Percentiles rank a stretch among this genome's conserved stretches.
phyloP scores from a whole-genome alignment of 1,140 invertebrate species.

The Marisa cornuarietis region DNA sequence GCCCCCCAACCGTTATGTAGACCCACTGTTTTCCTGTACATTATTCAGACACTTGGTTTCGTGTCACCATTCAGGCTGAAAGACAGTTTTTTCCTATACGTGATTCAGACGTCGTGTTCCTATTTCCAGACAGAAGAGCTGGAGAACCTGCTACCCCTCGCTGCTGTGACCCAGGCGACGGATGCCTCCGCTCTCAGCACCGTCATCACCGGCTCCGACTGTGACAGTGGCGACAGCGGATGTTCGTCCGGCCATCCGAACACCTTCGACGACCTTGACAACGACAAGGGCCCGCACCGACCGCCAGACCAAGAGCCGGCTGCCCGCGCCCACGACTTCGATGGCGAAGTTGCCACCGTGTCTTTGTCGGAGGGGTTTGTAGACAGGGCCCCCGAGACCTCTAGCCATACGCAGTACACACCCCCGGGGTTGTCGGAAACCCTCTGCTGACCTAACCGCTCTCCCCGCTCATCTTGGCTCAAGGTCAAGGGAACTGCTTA shows the following conservation, averaged over 20 bases:
- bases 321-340: too few species aligned
- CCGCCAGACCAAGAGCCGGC: too few species aligned
- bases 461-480: too few species aligned
- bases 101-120: background rate
- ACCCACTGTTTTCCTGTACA: background rate
- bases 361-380: too few species aligned
- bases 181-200: background rate
- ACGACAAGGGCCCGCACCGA: background rate
- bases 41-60: background rate
- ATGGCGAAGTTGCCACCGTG: too few species aligned
- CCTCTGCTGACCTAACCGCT: too few species aligned
- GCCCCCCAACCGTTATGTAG: background rate
- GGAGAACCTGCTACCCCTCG: constrained; percentile 4
- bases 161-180: background rate
- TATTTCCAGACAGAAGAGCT: constrained; percentile 16
- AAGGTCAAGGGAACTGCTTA: too few species aligned
- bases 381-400: too few species aligned
- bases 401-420: too few species aligned
- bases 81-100: background rate
- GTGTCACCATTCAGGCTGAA: background rate
- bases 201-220: background rate
- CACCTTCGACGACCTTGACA: background rate
- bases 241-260: background rate
- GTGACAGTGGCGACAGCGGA: constrained; percentile 12
- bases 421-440: too few species aligned